A percentile compares a stretch with the other conserved stretches of the same genome.
phyloP scores from a whole-genome alignment of 1,140 invertebrate genomes.

The Neodiprion virginianus region DNA sequence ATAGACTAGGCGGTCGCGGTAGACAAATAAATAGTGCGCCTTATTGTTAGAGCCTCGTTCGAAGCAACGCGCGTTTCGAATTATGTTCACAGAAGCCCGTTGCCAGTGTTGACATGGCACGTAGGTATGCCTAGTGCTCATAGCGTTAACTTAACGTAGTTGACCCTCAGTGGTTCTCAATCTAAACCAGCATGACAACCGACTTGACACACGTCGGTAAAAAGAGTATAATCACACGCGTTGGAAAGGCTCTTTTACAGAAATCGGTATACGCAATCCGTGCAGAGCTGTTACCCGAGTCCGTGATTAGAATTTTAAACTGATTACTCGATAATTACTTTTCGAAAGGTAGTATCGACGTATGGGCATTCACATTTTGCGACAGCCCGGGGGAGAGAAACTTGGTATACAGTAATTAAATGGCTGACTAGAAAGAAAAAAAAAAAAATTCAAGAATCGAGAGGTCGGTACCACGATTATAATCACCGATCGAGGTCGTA shows the following conservation, averaged over 20 bases:
- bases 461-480: too few relatives aligned
- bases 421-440: too few relatives aligned
- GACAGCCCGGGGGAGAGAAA: not conserved
- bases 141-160: not conserved
- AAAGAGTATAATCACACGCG: too few relatives aligned
- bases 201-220: too few relatives aligned
- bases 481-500: too few relatives aligned
- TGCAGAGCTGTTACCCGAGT: too few relatives aligned
- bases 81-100: constrained; percentile 1
- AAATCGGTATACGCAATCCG: too few relatives aligned
- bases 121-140: not conserved
- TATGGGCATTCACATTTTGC: not conserved
- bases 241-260: too few relatives aligned
- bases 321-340: not conserved
- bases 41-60: not conserved
- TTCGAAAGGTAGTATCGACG: not conserved
- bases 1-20: not conserved
- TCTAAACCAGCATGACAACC: not conserved
- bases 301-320: not conserved
- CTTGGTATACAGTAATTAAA: not conserved
- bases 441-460: too few relatives aligned
- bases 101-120: constrained; percentile 6
- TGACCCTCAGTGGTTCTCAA: not conserved
- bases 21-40: too few relatives aligned
- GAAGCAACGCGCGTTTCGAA: not conserved